These are phyloP conservation scores for Hermatobates lingyangjiaoensis DNA, from an alignment of 1,140 invertebrate species.

Conservation along the genomic window DNA sequence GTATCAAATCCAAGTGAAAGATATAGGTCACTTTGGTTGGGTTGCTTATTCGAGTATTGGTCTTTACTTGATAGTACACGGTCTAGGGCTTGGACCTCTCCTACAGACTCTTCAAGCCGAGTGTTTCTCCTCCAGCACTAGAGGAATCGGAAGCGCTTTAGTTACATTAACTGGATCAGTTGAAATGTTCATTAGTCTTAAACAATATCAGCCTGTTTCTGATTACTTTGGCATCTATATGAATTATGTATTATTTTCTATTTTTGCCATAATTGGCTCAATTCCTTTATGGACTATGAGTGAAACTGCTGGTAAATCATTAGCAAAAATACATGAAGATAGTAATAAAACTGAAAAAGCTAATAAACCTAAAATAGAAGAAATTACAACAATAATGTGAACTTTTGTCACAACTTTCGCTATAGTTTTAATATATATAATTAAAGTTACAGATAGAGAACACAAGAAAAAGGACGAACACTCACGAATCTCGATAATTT, in stretches of 20 bases:
- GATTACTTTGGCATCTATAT: slow-evolving; percentile 29
- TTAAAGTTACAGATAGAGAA: too few relatives aligned
- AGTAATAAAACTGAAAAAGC: too few relatives aligned
- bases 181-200: slow-evolving; percentile 22
- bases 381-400: too few relatives aligned
- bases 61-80: slow-evolving; percentile 23
- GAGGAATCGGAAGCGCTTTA: slow-evolving; percentile 25
- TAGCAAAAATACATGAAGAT: slow-evolving; percentile 47
- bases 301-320: slow-evolving; percentile 63
- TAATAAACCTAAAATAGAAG: too few relatives aligned
- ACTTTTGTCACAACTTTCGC: too few relatives aligned
- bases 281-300: slow-evolving; percentile 41
- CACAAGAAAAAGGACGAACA: too few relatives aligned
- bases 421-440: too few relatives aligned
- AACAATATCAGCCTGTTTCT: slow-evolving; percentile 25
- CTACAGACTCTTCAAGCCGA: slow-evolving; percentile 27
- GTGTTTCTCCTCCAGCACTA: slow-evolving; percentile 27
- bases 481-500: too few relatives aligned
- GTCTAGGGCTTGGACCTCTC: slow-evolving; percentile 25
- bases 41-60: slow-evolving; percentile 22
- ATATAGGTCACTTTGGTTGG: slow-evolving; percentile 16
- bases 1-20: background rate
- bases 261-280: slow-evolving; percentile 30
- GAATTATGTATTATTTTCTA: slow-evolving; percentile 35
- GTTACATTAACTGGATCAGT: slow-evolving; percentile 24